Evolutionary conservation across 2,113 vertebrate genomes (phyloP), one percentile per base, ranked within the genome.

Genomic region (Cololabis saira): DNA sequence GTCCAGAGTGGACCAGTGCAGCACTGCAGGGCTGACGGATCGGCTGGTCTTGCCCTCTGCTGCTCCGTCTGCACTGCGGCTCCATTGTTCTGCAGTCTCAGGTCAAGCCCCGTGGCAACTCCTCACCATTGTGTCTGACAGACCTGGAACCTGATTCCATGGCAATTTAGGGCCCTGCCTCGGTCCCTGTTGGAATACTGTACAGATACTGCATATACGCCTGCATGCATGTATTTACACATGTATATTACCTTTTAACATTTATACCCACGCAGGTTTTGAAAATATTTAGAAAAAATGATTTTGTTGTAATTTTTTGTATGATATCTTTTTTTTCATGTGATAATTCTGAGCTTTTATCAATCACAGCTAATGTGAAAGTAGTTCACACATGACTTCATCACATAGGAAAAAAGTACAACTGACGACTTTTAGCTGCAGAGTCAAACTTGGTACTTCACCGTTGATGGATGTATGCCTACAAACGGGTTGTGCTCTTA

Each of bases 61-160:
- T 79, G 74, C 78, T 77, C 79, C 63, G 61, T 64, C 82, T 83
- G 80, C 80, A 80, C 76, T 82, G 83, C 68, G 62, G 78, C 82
- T 80, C 83, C 83, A 92, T 92, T 92, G 90, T 92, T 90, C 81
- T 66, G 82, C 78, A 78, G 78, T 82, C 76, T 82, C 78, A 72
- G 74, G 75, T 77, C 62, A 30, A 68, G 68, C 79, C 67, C 71
- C 43, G 3, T 68, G 76, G 84, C 85, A 76, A 89, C 85, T 90
- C 89, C 86, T 85, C 80, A 82, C 83, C 79, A 86, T 89, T 85
- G 84, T 92, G 82, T 87, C 71, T 80, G 67, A 76, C 81, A 87
- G 68, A 89, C 81, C 79, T 80, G 84, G 71, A 84, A 90, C 76
- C 67, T 76, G 79, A 90, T 76, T 87, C 80, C 61, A 74, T 49